Base-by-base conservation (phyloP, 2,113 vertebrate genomes). In the Lota lota region DNA sequence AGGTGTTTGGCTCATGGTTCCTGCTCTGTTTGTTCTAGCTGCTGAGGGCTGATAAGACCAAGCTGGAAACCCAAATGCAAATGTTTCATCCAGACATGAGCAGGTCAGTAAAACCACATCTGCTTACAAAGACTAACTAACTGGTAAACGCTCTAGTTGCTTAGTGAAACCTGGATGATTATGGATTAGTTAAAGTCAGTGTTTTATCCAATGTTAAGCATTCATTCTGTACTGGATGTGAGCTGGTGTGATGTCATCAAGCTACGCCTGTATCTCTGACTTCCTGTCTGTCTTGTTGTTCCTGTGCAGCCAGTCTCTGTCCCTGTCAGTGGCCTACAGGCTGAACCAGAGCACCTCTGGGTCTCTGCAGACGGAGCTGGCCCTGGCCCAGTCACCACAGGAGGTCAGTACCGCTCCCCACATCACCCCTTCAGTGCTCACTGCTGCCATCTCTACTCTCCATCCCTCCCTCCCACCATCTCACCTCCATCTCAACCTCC, bases 11-110 rank as follows among this genome's bases (percentile, higher is more conserved):
- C 17, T 6, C 12, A 12, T 54, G 53, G 53, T 54, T 6, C 12
- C 6, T 54, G 4, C 12, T 54, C 6, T 54, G 53, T 64, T 64
- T 19, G 22, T 72, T 81, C 22, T 67, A 93, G 92, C 68, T 91
- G 67, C 79, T 93, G 73, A 90, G 93, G 63, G 87, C 83, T 7
- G 93, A 97, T 67, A 98, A 96, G 81, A 92, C 36, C 12, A 92
- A 94, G 60, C 79, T 98, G 71, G 89, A 93, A 83, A 90, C 71
- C 65, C 92, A 92, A 67, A 74, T 96, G 73, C 91, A 94, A 77
- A 88, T 91, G 76, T 83, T 95, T 74, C 92, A 95, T 47, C 95
- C 95, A 11, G 93, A 95, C 22, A 75, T 97, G 47, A 79, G 92
- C 1, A 79, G 79, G 95, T 96, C 76, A 91, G 94, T 91, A 18